These are phyloP conservation scores for Leptobrachium leishanense DNA, from an alignment of 2,113 vertebrate species.

Conservation along the genomic window DNA sequence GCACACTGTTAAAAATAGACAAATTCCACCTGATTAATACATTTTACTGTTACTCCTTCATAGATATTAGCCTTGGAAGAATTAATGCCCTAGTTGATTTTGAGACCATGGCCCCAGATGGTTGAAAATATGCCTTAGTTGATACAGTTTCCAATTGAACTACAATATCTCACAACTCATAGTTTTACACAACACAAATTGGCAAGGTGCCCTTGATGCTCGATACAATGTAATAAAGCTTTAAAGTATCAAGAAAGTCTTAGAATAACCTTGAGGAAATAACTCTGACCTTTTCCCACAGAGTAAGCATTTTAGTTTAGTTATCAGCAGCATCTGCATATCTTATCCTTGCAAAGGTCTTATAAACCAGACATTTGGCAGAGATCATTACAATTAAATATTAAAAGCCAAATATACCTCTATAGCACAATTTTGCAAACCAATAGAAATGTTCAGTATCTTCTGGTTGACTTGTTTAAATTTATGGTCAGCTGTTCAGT, in stretches of 20 bases:
- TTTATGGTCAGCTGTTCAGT: conserved; percentile 55
- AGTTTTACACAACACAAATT: not conserved
- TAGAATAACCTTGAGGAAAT: conserved; percentile 33
- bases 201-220: not conserved
- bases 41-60: too few species aligned
- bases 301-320: conserved; percentile 8
- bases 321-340: not conserved
- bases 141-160: too few species aligned
- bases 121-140: too few species aligned
- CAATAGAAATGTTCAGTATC: conserved; percentile 26
- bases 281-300: not conserved
- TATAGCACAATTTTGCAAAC: conserved; percentile 12
- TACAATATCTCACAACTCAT: too few species aligned
- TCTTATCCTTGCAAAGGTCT: conserved; percentile 11
- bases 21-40: too few species aligned
- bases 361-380: not conserved
- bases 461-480: conserved; percentile 29
- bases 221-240: not conserved
- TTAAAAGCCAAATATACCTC: conserved; percentile 29
- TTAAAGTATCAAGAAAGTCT: not conserved
- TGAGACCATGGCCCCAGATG: too few species aligned
- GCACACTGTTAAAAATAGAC: too few species aligned
- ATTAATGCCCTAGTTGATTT: too few species aligned
- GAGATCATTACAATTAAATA: conserved; percentile 45
- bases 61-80: too few species aligned